Percentiles rank a stretch among this genome's conserved stretches.
Conservation (phyloP, 2,797 vertebrate genomes). For the Argentina silus region DNA sequence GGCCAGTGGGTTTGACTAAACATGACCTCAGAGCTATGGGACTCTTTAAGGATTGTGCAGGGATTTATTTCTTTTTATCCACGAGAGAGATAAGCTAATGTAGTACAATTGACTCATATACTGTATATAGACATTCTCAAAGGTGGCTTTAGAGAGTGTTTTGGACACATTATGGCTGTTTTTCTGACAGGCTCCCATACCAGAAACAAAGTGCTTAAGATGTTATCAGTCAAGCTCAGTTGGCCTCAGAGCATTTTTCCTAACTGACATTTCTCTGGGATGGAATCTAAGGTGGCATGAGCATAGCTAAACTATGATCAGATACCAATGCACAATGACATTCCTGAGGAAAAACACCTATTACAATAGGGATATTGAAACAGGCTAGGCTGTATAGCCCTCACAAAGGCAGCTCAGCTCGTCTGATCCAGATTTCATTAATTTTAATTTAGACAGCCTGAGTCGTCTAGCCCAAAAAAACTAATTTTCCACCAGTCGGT, state of each 20-base stretch:
- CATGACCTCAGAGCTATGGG: conserved; percentile 41
- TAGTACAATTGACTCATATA: too few relatives aligned
- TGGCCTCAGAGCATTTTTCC: background rate
- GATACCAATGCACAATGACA: conserved; percentile 19
- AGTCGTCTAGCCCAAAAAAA: conserved; percentile 15
- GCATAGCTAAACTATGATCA: conserved; percentile 22
- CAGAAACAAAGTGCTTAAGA: conserved; percentile 13
- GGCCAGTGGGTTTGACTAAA: conserved; percentile 64
- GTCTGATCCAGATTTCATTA: conserved; percentile 25
- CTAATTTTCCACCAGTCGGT: conserved; percentile 28
- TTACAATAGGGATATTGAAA: conserved; percentile 33
- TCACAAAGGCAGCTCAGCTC: conserved; percentile 32
- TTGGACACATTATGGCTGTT: background rate
- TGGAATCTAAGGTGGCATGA: conserved; percentile 8
- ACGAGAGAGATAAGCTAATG: too few relatives aligned
- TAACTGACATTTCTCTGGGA: conserved; percentile 19
- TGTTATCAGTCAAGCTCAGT: conserved; percentile 13
- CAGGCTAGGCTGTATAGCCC: conserved; percentile 13
- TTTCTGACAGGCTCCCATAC: background rate
- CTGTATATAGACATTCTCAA: background rate
- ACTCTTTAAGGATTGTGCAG: background rate
- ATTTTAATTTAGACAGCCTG: conserved; percentile 31
- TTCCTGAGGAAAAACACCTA: conserved; percentile 21
- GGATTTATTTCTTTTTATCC: background rate
- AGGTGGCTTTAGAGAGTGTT: too few relatives aligned